phyloP scores from a whole-genome alignment of 1,140 invertebrate species.

The Belonocnema kinseyi region DNA sequence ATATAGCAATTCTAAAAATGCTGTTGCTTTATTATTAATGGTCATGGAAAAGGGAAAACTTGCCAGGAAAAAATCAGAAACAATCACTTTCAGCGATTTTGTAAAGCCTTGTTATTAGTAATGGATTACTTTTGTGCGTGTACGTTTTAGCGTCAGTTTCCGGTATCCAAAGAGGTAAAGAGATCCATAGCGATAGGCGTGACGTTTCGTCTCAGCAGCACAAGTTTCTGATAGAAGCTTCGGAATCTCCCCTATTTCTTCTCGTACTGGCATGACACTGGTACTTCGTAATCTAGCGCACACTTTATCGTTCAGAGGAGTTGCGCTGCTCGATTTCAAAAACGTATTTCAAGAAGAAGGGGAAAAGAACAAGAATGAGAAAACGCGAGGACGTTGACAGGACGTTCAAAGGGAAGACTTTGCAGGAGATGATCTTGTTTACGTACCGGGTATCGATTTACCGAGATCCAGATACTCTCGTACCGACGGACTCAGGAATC shows the following conservation, averaged over 20 bases:
- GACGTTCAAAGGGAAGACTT: slow-evolving; percentile 54
- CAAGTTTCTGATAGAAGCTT: not conserved
- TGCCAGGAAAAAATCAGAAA: too few relatives aligned
- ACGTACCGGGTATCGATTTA: slow-evolving; percentile 90
- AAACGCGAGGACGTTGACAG: slow-evolving; percentile 46
- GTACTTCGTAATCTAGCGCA: not conserved
- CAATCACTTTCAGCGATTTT: too few relatives aligned
- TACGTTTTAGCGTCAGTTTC: not conserved
- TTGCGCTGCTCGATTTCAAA: slow-evolving; percentile 9
- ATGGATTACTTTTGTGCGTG: not conserved
- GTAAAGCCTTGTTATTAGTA: not conserved
- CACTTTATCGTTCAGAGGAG: slow-evolving; percentile 13
- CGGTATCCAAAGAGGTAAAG: not conserved
- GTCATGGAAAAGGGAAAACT: too few relatives aligned
- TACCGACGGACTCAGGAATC: slow-evolving; percentile 89
- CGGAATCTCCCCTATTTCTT: slow-evolving; percentile 3
- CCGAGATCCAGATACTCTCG: slow-evolving; percentile 89
- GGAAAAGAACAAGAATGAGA: slow-evolving; percentile 44
- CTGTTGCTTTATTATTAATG: too few relatives aligned
- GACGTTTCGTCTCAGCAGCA: not conserved
- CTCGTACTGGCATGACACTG: not conserved
- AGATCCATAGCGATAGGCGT: not conserved
- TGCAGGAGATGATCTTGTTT: slow-evolving; percentile 65
- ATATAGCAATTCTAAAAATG: too few relatives aligned
- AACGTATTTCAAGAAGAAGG: slow-evolving; percentile 21